Conservation (phyloP, 2,113 vertebrate species). For the Rhipidura dahli region DNA sequence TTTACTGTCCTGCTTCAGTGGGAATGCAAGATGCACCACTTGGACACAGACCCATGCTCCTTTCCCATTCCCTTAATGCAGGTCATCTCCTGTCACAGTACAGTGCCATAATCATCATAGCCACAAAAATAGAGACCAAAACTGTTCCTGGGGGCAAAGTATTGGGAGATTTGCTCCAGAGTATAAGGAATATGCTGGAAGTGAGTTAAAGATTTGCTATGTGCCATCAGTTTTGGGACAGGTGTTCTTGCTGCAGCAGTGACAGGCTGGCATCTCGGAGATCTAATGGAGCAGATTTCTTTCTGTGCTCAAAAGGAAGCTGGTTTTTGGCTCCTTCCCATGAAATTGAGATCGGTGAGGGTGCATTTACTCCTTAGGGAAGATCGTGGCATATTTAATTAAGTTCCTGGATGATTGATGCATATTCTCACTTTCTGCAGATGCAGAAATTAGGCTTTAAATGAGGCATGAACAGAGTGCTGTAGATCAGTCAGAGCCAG, state of each 20-base stretch:
- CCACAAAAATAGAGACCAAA: background rate
- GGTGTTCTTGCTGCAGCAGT: background rate
- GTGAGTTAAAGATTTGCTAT: background rate
- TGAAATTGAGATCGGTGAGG: background rate
- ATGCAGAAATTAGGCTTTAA: background rate
- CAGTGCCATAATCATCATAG: rapidly evolving
- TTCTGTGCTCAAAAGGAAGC: background rate
- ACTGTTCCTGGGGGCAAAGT: background rate
- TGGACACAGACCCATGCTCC: background rate
- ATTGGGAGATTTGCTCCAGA: background rate
- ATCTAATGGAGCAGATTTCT: background rate
- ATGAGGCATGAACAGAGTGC: background rate
- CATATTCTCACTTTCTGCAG: background rate
- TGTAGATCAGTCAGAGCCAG: background rate
- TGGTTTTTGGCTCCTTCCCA: background rate
- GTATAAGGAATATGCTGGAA: background rate
- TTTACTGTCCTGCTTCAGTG: background rate
- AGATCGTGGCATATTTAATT: background rate
- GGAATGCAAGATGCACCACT: background rate
- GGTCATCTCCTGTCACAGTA: background rate
- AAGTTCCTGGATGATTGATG: background rate
- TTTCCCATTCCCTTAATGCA: background rate
- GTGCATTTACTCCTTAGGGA: background rate
- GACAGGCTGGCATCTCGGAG: background rate
- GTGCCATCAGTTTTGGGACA: background rate